phyloP scores from a whole-genome alignment of 2,797 vertebrate genomes.

The Acipenser oxyrinchus region DNA sequence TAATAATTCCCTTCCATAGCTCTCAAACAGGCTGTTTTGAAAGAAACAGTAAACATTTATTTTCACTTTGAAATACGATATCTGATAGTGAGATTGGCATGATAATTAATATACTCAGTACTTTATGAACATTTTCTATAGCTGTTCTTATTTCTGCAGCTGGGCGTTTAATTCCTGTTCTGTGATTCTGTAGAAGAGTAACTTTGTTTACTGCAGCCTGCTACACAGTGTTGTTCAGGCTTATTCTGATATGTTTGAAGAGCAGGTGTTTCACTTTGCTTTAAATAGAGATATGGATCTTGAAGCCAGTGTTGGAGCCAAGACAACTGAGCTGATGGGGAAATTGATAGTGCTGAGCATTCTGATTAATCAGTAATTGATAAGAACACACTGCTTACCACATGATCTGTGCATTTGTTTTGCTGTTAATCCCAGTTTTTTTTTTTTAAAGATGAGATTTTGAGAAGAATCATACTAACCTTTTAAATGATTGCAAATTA shows the following conservation, averaged over 20 bases:
- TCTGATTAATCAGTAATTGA: background rate
- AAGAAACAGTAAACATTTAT: no score
- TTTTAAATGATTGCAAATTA: background rate
- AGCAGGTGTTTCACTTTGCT: background rate
- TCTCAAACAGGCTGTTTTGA: no score
- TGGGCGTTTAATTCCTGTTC: background rate
- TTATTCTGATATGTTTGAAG: background rate
- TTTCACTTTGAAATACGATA: no score
- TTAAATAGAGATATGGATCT: background rate
- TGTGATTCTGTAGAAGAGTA: conserved; percentile 32
- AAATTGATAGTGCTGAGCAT: background rate
- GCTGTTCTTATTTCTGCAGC: no score
- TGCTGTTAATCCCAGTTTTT: background rate
- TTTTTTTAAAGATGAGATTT: background rate
- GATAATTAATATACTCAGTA: no score
- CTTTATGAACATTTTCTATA: no score
- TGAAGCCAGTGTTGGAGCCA: background rate
- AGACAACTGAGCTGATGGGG: background rate
- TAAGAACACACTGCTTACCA: background rate
- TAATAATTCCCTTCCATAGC: no score
- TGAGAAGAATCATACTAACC: background rate
- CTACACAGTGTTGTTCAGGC: conserved; percentile 30
- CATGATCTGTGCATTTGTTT: background rate
- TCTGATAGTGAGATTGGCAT: no score
- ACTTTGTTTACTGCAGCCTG: conserved; percentile 36